Base-by-base conservation (phyloP, 2,113 vertebrate genomes). In the Petromus typicus region DNA sequence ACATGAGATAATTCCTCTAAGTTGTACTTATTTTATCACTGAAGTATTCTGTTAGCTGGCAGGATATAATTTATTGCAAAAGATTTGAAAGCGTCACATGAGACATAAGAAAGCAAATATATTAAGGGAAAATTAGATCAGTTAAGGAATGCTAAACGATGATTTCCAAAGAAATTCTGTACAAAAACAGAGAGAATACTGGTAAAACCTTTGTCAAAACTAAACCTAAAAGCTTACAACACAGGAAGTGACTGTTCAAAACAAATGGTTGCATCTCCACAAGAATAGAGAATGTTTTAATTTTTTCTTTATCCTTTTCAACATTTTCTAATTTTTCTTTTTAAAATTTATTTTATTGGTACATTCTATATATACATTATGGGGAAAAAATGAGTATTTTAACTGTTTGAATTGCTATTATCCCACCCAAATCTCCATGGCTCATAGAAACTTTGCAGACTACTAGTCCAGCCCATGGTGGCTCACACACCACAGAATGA, bases 101-200 rank as follows among this genome's bases (percentile, higher is more conserved):
- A 6, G 81, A 93, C 92, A 63, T 25, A 94, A 57, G 69, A 59
- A 83, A 69, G 5, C 57, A 75, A 48, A 54, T 76, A 61, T n/a
- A 30, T 59, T 45, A 76, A 67, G 12, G 27, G 45, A 81, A 13
- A 95, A 81, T 61, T 32, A 81, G 12, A 51, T 91, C 48, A 76
- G 4, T 17, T 84, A 22, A 18, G 2, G n/a, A 88, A 67, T n/a
- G 2, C 11, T 83, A 3, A 89, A 4, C 45, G 67, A 67, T 66
- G 17, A 45, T 67, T 43, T 84, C 48, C 18, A 75, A 85, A 84
- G 69, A n/a, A 22, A 7, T 11, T 86, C 12, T 78, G 73, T 17
- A 10, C 32, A 92, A 76, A 66, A 83, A 0, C 43, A 79, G 13
- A 40, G 20, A 57, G 37, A 89, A 54, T 3, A 56, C 73, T 48